Base-by-base conservation (phyloP, 1,140 invertebrate genomes). In the Palaemon carinicauda region DNA sequence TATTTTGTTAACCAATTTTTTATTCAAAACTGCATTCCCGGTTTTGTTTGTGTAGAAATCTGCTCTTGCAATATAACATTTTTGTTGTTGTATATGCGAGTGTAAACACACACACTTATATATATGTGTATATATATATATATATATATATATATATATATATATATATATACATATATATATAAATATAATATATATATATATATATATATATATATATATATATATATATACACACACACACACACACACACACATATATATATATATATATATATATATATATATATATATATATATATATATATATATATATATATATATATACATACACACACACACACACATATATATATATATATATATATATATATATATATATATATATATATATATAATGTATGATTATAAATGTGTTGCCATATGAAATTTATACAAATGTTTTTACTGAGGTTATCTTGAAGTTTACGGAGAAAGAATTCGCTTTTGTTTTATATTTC, bases 261-360 rank as follows among this genome's bases (percentile, higher is more conserved):
- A 65, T 65, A 65, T 65, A 65, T 65, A 65, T n/a, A 65, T 65
- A 65, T 65, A 65, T 65, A 65, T 65, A 65, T 65, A 21, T n/a
- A n/a, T 65, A 65, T 65, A 65, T 65, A 65, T 19, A 65, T 65
- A 65, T 65, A 65, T 65, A 65, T 65, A 65, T 65, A 65, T 65
- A 21, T 65, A 65, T 65, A 65, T 65, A 65, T 65, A 65, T 65
- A 65, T 65, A 65, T 65, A 65, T 65, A 65, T 65, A 65, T 65
- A 65, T 65, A 65, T 21, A 65, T 65, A 21, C 5, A 21, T 65
- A 65, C n/a, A 65, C n/a, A 65, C 3, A 60, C 3, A 60, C 3
- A 60, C 19, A 60, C 19, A 60, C 19, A 60, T 60, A 60, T 60
- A 60, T 19, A 60, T 60, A 60, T 60, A 19, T 60, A 60, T 60